Evolutionary conservation across 2,888 invertebrate genomes (phyloP).

Genomic region (Teinopalpus imperialis): DNA sequence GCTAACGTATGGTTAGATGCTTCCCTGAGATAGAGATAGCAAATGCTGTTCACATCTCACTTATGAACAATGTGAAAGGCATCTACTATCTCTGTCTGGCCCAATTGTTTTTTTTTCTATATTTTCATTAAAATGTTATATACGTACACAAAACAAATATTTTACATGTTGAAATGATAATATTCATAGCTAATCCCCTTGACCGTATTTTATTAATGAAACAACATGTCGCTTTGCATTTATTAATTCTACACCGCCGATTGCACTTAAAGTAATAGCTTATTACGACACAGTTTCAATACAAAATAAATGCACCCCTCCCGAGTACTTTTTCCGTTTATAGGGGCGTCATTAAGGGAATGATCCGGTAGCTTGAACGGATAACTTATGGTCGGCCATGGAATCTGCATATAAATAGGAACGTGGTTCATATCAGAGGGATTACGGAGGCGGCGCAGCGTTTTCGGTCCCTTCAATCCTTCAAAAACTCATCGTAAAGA

Average conservation of each 20-base stretch:
- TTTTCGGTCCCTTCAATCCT: constrained; percentile 27
- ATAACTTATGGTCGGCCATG: constrained; percentile 77
- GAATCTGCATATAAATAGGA: constrained; percentile 81
- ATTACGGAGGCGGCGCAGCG: constrained; percentile 37
- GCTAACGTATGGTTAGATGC: no score
- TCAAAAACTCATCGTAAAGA: constrained; percentile 13
- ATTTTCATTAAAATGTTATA: no score
- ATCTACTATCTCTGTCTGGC: no score
- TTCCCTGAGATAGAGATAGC: no score
- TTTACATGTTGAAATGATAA: neutral
- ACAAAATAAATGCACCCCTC: constrained; percentile 52
- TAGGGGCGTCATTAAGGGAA: constrained; percentile 70
- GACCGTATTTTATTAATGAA: constrained; percentile 62
- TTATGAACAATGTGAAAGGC: no score
- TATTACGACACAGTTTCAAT: constrained; percentile 54
- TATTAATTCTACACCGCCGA: constrained; percentile 72
- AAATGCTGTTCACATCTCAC: no score
- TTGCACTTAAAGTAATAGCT: constrained; percentile 42
- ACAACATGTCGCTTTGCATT: constrained; percentile 66
- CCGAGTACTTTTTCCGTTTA: constrained; percentile 64
- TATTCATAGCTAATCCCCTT: constrained; percentile 6
- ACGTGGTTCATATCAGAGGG: constrained; percentile 56
- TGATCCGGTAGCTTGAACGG: constrained; percentile 72
- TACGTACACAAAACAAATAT: no score
- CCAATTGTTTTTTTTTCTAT: no score